Evolutionary conservation across 2,888 invertebrate species (phyloP).

Genomic region (Terebella lapidaria): DNA sequence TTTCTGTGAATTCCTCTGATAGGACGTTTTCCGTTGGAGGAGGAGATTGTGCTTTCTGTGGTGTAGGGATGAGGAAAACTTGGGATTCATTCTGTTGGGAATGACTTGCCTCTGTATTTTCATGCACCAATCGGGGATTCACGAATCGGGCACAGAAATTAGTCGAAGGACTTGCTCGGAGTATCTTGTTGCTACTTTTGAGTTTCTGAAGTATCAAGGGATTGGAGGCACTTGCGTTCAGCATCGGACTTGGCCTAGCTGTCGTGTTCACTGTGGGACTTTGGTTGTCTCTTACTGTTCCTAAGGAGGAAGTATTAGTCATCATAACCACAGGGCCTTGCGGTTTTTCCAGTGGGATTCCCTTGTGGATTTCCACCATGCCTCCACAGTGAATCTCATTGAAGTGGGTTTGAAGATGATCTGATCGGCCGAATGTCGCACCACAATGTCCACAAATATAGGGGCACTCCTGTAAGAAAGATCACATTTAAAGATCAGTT

Average conservation of each 20-base stretch:
- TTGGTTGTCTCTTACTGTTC: neutral
- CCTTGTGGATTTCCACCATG: neutral
- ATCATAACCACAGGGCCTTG: neutral
- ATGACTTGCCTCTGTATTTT: no score
- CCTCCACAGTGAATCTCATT: neutral
- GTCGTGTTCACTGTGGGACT: no score
- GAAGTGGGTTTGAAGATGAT: neutral
- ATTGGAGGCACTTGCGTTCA: neutral
- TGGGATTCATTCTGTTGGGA: no score
- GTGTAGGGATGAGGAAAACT: no score
- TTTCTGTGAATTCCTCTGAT: no score
- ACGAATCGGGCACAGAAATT: no score
- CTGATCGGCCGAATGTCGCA: neutral
- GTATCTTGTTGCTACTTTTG: no score
- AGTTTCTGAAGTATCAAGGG: no score
- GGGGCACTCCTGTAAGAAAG: slow-evolving; percentile 1
- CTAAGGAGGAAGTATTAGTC: neutral
- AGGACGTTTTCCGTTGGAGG: neutral
- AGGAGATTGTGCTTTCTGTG: neutral
- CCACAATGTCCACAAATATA: slow-evolving; percentile 4
- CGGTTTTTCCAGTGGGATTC: neutral
- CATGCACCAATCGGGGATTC: no score
- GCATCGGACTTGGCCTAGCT: no score
- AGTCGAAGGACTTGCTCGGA: no score
- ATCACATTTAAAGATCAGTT: no score